Base-by-base conservation (phyloP, 1,140 invertebrate species). In the Cyrtorhinus lividipennis region DNA sequence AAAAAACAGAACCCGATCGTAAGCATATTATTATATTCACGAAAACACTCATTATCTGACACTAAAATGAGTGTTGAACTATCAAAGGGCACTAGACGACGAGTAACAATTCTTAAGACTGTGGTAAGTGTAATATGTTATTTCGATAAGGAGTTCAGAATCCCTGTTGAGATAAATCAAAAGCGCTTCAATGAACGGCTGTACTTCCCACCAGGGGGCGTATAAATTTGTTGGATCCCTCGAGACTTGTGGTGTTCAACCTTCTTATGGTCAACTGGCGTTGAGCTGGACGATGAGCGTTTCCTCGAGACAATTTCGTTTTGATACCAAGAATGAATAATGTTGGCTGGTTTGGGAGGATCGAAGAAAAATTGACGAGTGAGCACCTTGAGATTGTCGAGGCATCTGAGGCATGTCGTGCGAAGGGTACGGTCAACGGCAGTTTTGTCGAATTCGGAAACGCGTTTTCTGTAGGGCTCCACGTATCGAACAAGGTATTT, bases 171-270 rank as follows among this genome's bases (percentile, higher is more conserved):
- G n/a, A n/a, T n/a, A n/a, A n/a, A 5, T 38, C 15, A 53, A 20
- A 53, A 53, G 5, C 48, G 10, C 48, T 53, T 53, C 10, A 53
- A 53, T 15, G 48, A 53, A 5, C 48, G 8, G 20, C 48, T 53
- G 48, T 53, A 53, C 20, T 53, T 53, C 5, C 48, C 48, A 53
- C 48, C 48, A 15, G 48, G 48, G 5, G 48, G 48, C 8, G 48
- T 53, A 20, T 53, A 53, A 53, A 53, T 53, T 22, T 53, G 48
- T 20, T 53, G 48, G 20, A 53, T 53, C 5, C 48, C 48, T 53
- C 48, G 8, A 10, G 48, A 8, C 48, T 53, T 53, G 48, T 22
- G 10, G 12, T 22, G 20, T 10, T 53, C 30, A 15, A 38, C 48
- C 20, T 53, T 53, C 20, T 53, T 53, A 20, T 12, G 48, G 5